phyloP scores from a whole-genome alignment of 2,888 invertebrate genomes.

The Tortrix viridana region DNA sequence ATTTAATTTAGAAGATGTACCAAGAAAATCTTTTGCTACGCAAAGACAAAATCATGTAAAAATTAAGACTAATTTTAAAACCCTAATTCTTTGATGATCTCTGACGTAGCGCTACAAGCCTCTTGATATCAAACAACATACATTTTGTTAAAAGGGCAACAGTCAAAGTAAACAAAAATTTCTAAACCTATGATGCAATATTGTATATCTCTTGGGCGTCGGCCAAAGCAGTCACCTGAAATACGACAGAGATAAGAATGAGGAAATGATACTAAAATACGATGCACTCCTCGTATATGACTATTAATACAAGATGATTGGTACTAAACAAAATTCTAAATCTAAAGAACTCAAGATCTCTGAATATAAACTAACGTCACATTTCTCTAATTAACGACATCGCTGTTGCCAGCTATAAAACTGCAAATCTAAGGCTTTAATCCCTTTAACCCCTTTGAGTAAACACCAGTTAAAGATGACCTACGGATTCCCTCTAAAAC shows the following conservation, averaged over 20 bases:
- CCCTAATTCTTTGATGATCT: neutral
- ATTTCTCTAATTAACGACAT: no score
- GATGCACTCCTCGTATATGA: slow-evolving; percentile 31
- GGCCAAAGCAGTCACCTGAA: slow-evolving; percentile 51
- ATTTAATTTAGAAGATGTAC: no score
- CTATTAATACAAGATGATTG: slow-evolving; percentile 15
- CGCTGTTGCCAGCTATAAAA: slow-evolving; percentile 37
- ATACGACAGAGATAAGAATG: slow-evolving; percentile 54
- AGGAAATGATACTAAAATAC: slow-evolving; percentile 60
- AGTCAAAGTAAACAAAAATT: slow-evolving; percentile 45
- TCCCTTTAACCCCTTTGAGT: slow-evolving; percentile 44
- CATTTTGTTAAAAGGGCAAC: slow-evolving; percentile 24
- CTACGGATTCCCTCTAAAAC: neutral
- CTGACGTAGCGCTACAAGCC: neutral
- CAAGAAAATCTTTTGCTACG: no score
- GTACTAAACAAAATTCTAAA: slow-evolving; percentile 21
- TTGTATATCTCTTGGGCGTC: slow-evolving; percentile 48
- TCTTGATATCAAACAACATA: slow-evolving; percentile 23
- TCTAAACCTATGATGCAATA: slow-evolving; percentile 45
- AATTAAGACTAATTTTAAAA: neutral
- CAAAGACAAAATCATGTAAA: no score
- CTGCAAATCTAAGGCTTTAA: slow-evolving; percentile 40
- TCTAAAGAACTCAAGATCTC: neutral
- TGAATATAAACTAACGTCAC: neutral
- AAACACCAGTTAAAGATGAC: slow-evolving; percentile 43